Evolutionary conservation across 2,113 vertebrate species (phyloP).

Genomic region (Pterophyllum scalare): DNA sequence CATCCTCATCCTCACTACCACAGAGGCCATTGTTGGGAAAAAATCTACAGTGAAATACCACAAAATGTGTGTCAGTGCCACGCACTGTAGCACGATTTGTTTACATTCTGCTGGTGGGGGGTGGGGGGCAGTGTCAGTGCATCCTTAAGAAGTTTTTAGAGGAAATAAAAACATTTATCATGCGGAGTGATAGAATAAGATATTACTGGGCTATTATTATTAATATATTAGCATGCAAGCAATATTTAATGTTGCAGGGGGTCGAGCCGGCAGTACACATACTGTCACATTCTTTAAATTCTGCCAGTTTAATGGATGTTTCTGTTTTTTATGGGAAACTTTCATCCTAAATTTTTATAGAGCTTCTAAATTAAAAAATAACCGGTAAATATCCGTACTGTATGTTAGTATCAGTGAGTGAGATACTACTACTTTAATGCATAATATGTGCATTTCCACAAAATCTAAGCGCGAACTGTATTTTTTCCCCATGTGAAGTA

Average conservation of each 20-base stretch:
- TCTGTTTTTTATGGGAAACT: background rate
- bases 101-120: background rate
- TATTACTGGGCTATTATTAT: no score
- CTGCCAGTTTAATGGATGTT: fast-evolving
- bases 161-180: no score
- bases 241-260: no score
- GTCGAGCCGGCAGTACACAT: background rate
- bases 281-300: background rate
- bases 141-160: no score
- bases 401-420: no score
- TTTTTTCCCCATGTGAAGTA: background rate
- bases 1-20: background rate
- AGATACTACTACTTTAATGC: no score
- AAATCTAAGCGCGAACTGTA: background rate
- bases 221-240: no score
- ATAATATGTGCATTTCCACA: no score
- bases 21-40: background rate
- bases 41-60: background rate
- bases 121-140: background rate
- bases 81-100: background rate
- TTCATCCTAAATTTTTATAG: no score
- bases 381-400: no score
- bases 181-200: no score
- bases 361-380: no score
- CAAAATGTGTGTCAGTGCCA: background rate